Evolutionary conservation across 2,113 vertebrate species (phyloP).

Genomic region (Gyps fulvus): DNA sequence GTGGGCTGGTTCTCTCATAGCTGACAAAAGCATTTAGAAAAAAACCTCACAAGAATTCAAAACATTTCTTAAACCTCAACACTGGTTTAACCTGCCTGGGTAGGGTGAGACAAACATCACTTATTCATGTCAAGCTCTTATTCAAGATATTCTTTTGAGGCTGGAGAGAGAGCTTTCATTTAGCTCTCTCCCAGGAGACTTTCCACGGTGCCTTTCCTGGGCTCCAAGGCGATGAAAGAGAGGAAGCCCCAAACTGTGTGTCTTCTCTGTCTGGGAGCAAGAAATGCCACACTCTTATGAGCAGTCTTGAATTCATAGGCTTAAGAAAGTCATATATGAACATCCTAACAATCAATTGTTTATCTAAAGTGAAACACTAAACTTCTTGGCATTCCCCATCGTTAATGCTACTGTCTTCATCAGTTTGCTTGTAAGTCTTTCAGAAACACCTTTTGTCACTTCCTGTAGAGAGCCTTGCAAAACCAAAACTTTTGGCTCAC

Average conservation of each 20-base stretch:
- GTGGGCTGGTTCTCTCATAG: background rate
- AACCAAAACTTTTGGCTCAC: background rate
- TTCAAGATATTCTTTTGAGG: background rate
- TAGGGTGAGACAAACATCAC: background rate
- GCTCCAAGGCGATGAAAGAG: background rate
- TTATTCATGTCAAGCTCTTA: background rate
- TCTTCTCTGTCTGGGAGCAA: background rate
- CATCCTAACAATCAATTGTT: background rate
- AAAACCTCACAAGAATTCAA: background rate
- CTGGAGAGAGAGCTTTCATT: background rate
- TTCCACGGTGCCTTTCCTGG: background rate
- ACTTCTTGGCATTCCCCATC: background rate
- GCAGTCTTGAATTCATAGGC: background rate
- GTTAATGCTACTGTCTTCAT: rapidly evolving
- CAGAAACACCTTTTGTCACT: background rate
- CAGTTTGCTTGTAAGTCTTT: background rate
- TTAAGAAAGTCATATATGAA: background rate
- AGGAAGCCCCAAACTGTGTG: background rate
- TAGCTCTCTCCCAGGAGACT: background rate
- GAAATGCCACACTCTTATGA: background rate
- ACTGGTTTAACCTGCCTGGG: background rate
- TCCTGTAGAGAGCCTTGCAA: background rate
- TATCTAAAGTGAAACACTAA: background rate
- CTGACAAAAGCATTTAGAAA: background rate
- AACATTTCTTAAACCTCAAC: background rate